Conservation (phyloP, 2,113 vertebrate species). For the Nibea coibor region DNA sequence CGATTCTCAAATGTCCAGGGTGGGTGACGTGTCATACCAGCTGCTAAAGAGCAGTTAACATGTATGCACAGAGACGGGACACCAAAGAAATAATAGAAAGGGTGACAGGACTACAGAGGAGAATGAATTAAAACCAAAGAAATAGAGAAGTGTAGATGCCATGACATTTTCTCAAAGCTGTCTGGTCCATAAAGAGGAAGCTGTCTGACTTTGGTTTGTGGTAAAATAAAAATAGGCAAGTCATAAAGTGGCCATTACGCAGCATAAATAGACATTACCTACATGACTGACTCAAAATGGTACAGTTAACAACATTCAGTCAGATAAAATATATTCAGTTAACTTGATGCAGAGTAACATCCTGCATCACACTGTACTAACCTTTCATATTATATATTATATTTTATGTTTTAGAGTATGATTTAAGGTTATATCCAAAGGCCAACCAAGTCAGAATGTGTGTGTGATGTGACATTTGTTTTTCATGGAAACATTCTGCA, state of each 20-base stretch:
- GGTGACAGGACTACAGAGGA: neutral
- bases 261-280: neutral
- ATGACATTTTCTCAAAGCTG: too few relatives aligned
- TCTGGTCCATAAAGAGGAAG: neutral
- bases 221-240: neutral
- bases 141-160: neutral
- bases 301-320: neutral
- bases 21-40: constrained; percentile 50
- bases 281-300: neutral
- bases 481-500: constrained; percentile 14
- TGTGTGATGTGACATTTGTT: neutral
- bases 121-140: neutral
- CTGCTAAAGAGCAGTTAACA: neutral
- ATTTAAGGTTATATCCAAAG: neutral
- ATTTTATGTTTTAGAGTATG: neutral
- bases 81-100: neutral
- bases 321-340: neutral
- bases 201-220: neutral
- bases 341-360: neutral
- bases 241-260: neutral
- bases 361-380: neutral
- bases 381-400: neutral
- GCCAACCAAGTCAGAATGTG: neutral
- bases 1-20: constrained; percentile 32
- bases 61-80: neutral